Conservation (phyloP, 2,888 invertebrate species). For the Selenia dentaria region DNA sequence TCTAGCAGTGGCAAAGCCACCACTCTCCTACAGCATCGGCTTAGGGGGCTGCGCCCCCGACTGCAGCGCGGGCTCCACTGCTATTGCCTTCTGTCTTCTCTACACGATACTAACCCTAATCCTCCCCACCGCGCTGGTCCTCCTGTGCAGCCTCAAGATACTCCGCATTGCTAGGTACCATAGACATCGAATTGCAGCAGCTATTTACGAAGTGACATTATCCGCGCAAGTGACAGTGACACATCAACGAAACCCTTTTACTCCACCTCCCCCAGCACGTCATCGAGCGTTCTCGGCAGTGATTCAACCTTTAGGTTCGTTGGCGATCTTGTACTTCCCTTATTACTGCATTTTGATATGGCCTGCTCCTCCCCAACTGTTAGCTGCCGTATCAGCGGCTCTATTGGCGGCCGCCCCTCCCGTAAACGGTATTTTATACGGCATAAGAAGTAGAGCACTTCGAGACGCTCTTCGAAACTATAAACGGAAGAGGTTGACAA, state of each 20-base stretch:
- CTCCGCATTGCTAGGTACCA: conserved; percentile 89
- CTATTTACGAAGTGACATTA: conserved; percentile 93
- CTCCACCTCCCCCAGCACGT: conserved; percentile 87
- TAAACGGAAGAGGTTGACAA: conserved; percentile 90
- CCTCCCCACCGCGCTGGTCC: conserved; percentile 87
- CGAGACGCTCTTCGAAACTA: conserved; percentile 90
- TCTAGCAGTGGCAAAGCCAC: conserved; percentile 85
- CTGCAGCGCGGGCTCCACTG: conserved; percentile 85
- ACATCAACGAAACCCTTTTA: conserved; percentile 92
- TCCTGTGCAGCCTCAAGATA: conserved; percentile 89
- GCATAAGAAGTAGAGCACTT: conserved; percentile 89
- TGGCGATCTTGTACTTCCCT: conserved; percentile 89
- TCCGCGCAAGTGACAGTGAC: conserved; percentile 94
- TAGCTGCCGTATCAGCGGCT: conserved; percentile 86
- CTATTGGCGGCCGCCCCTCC: conserved; percentile 89
- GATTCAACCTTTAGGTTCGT: conserved; percentile 89
- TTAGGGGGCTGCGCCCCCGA: conserved; percentile 88
- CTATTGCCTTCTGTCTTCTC: conserved; percentile 86
- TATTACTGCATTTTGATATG: conserved; percentile 89
- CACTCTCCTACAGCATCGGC: conserved; percentile 65
- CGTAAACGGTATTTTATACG: conserved; percentile 91
- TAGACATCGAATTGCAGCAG: conserved; percentile 92
- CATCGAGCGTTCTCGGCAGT: conserved; percentile 87
- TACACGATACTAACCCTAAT: conserved; percentile 87
- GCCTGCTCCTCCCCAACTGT: conserved; percentile 77